Percentiles rank a stretch among this genome's conserved stretches.
phyloP scores from a whole-genome alignment of 1,140 invertebrate genomes.

The Dreissena rostriformis region DNA sequence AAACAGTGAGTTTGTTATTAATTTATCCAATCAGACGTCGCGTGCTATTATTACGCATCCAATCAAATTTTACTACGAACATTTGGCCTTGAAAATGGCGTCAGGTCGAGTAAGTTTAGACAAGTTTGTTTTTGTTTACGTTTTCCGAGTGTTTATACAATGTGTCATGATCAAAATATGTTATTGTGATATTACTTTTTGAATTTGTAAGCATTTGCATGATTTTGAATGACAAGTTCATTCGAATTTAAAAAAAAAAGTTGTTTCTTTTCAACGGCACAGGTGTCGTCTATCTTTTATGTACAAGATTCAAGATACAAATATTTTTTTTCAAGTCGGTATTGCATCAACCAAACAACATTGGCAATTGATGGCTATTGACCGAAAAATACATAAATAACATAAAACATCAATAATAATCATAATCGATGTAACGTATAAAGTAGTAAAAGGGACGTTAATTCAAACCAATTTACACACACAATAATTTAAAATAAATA shows the following conservation, averaged over 20 bases:
- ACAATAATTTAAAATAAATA: no score
- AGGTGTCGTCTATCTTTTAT: not conserved
- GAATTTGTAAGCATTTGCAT: not conserved
- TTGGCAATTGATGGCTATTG: no score
- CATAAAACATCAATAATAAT: no score
- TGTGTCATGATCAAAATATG: not conserved
- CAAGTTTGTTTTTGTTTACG: conserved; percentile 15
- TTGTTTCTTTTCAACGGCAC: not conserved
- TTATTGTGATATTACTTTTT: not conserved
- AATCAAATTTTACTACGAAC: conserved; percentile 33
- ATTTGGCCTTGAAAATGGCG: conserved; percentile 60
- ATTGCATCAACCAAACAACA: no score
- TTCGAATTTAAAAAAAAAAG: not conserved
- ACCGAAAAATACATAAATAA: no score
- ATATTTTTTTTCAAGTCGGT: no score
- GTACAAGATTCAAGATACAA: no score
- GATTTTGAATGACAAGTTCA: not conserved
- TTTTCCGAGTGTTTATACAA: not conserved
- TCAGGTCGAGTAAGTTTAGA: conserved; percentile 63
- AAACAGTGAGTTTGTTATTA: no score
- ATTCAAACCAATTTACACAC: no score
- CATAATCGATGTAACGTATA: no score
- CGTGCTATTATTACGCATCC: conserved; percentile 32
- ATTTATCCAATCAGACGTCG: conserved; percentile 52
- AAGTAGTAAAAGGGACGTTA: no score